Conservation (phyloP, 2,113 vertebrate genomes). For the Pachyramphus minor region DNA sequence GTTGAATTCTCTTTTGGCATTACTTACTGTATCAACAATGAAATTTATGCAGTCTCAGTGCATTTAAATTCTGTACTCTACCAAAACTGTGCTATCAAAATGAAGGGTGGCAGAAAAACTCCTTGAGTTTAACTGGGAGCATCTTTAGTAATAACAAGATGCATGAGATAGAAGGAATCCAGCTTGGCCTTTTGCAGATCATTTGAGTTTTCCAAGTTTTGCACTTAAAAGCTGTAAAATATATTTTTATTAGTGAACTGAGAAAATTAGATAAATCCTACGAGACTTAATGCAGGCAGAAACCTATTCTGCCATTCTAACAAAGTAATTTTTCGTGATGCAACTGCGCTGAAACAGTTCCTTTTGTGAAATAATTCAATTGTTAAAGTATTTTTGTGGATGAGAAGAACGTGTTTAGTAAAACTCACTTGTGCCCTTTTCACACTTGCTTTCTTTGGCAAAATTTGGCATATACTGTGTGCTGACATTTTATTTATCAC, state of each 20-base stretch:
- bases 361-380: conserved; percentile 15
- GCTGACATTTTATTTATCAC: conserved; percentile 10
- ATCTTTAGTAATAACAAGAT: background rate
- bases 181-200: background rate
- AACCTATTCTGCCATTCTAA: conserved; percentile 22
- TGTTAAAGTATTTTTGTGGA: background rate
- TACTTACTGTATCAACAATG: conserved; percentile 16
- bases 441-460: background rate
- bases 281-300: background rate
- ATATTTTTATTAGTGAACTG: conserved; percentile 13
- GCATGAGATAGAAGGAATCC: background rate
- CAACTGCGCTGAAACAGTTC: background rate
- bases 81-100: background rate
- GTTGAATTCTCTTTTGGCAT: conserved; percentile 26
- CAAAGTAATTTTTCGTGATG: conserved; percentile 23
- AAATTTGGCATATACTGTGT: background rate
- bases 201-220: background rate
- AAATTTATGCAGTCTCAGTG: background rate
- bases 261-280: conserved; percentile 15
- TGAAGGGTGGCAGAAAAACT: conserved; percentile 3
- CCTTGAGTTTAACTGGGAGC: background rate
- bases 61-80: background rate
- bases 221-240: background rate
- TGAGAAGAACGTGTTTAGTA: background rate
- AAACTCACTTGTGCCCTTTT: background rate